Percentiles rank a stretch among this genome's conserved stretches.
Evolutionary conservation across 2,797 vertebrate genomes (phyloP).

Genomic region (Nyctalus aviator): DNA sequence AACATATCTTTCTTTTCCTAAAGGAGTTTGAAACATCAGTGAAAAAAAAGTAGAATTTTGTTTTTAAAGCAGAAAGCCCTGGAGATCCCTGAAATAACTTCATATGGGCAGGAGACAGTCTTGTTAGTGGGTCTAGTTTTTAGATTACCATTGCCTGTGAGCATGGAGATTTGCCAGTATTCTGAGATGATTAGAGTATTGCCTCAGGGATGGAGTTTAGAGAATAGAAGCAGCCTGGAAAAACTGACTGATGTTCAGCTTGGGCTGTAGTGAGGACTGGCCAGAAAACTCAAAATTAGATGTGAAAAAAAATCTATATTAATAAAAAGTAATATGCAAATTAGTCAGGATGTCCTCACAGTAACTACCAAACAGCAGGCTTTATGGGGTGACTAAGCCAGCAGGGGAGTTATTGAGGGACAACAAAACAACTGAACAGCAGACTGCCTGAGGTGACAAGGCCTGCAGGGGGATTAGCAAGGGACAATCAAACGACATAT

Average conservation of each 20-base stretch:
- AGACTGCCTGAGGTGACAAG: too few relatives aligned
- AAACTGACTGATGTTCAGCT: neutral
- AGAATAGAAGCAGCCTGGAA: neutral
- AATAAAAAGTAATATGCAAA: too few relatives aligned
- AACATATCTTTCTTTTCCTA: neutral
- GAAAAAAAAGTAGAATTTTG: constrained; percentile 47
- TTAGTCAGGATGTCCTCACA: too few relatives aligned
- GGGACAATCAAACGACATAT: too few relatives aligned
- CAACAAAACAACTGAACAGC: too few relatives aligned
- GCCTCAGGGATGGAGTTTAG: neutral
- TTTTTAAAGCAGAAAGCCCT: constrained; percentile 36
- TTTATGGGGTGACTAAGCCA: too few relatives aligned
- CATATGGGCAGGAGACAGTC: neutral
- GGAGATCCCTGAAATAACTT: neutral
- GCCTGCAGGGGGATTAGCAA: too few relatives aligned
- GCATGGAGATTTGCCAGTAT: neutral
- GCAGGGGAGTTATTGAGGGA: too few relatives aligned
- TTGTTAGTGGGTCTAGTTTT: neutral
- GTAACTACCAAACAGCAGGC: too few relatives aligned
- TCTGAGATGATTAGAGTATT: neutral
- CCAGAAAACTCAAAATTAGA: neutral
- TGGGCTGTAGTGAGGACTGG: neutral
- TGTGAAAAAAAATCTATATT: neutral
- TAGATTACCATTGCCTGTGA: neutral
- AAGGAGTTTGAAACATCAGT: constrained; percentile 9